phyloP scores from a whole-genome alignment of 2,888 invertebrate species.

The Allophyes oxyacanthae region DNA sequence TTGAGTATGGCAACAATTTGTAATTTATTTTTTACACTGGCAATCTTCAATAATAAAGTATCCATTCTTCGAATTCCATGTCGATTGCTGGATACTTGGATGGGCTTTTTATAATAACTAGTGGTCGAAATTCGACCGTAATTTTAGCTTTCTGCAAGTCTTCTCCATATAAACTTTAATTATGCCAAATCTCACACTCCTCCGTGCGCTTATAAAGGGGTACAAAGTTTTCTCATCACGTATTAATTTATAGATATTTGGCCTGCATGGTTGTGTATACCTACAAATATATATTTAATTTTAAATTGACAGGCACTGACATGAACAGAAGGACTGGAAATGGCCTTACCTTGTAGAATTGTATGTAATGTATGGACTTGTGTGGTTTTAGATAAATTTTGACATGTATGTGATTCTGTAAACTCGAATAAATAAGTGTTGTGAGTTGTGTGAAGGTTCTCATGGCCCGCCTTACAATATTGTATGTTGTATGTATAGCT shows the following conservation, averaged over 20 bases:
- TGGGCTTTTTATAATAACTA: too few species aligned
- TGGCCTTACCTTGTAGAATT: constrained; percentile 59
- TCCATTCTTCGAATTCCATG: too few species aligned
- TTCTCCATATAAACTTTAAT: too few species aligned
- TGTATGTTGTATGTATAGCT: too few species aligned
- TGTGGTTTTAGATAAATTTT: constrained; percentile 29
- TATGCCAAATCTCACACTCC: too few species aligned
- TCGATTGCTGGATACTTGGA: too few species aligned
- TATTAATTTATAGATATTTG: neutral
- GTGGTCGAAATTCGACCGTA: neutral
- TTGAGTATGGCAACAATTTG: constrained; percentile 12
- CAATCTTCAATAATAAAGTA: constrained; percentile 4
- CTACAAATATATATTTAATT: neutral
- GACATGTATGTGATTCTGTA: constrained; percentile 3
- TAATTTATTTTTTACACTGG: constrained; percentile 10
- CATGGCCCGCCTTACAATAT: constrained; percentile 3
- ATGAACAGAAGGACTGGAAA: constrained; percentile 55
- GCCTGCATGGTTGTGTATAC: constrained; percentile 1
- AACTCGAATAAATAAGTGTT: constrained; percentile 13
- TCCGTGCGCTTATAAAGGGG: too few species aligned
- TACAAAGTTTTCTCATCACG: too few species aligned
- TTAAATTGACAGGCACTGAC: constrained; percentile 23
- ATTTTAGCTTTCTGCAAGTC: too few species aligned
- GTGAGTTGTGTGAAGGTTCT: constrained; percentile 3
- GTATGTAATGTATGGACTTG: constrained; percentile 42